A percentile compares a stretch with the other conserved stretches of the same genome.
Conservation (phyloP, 2,888 invertebrate genomes). For the Macaria liturata region DNA sequence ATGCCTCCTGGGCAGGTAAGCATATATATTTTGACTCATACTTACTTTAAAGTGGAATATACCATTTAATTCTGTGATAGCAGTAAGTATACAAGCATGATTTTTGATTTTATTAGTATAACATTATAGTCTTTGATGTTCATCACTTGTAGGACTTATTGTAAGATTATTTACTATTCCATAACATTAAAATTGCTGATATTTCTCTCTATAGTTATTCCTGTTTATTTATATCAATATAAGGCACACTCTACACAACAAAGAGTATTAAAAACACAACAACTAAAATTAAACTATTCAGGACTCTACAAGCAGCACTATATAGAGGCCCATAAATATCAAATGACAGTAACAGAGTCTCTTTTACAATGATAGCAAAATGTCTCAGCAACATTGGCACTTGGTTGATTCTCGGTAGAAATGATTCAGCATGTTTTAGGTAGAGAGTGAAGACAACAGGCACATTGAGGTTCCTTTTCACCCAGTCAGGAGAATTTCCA, state of each 20-base stretch:
- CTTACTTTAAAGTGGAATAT: background rate
- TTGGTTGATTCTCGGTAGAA: constrained; percentile 48
- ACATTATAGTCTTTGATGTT: too few species aligned
- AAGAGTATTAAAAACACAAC: too few species aligned
- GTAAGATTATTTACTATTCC: too few species aligned
- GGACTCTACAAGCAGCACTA: constrained; percentile 31
- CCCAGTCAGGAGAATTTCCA: constrained; percentile 73
- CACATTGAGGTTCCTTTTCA: constrained; percentile 63
- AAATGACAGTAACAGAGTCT: constrained; percentile 53
- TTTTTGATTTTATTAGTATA: too few species aligned
- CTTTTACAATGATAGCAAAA: constrained; percentile 54
- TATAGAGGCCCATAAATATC: constrained; percentile 69
- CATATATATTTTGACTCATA: constrained; percentile 1
- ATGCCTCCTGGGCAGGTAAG: constrained; percentile 80
- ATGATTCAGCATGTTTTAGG: constrained; percentile 46
- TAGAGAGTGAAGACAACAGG: constrained; percentile 67
- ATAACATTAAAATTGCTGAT: too few species aligned
- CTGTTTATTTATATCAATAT: too few species aligned
- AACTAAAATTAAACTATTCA: too few species aligned
- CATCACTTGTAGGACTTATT: too few species aligned
- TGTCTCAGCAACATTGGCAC: constrained; percentile 47
- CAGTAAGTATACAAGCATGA: too few species aligned
- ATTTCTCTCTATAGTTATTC: too few species aligned
- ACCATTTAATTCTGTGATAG: too few species aligned
- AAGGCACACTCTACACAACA: too few species aligned